phyloP scores from a whole-genome alignment of 2,113 vertebrate genomes.

The Mustelus asterias region DNA sequence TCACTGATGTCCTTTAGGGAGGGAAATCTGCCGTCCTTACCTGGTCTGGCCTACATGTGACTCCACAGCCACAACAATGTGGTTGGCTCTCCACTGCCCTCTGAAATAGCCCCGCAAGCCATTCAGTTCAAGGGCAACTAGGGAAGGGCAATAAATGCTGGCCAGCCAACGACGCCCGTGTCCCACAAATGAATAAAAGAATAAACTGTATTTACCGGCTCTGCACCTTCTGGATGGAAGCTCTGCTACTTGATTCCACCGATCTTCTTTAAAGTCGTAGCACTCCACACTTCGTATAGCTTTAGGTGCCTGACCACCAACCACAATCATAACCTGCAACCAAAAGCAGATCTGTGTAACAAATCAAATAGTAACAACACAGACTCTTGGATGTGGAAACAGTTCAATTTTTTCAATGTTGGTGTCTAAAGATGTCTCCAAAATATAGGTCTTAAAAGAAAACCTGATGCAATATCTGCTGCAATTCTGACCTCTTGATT shows the following conservation, averaged over 20 bases:
- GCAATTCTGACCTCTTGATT: neutral
- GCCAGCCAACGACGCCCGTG: too few relatives aligned
- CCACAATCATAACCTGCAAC: conserved; percentile 90
- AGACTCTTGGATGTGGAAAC: neutral
- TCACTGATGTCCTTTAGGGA: too few relatives aligned
- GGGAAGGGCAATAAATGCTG: too few relatives aligned
- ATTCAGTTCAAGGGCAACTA: too few relatives aligned
- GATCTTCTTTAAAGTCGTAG: conserved; percentile 90
- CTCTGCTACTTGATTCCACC: conserved; percentile 91
- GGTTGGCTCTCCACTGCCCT: too few relatives aligned
- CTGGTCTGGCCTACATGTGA: too few relatives aligned
- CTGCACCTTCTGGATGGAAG: conserved; percentile 86
- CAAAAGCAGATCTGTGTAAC: conserved; percentile 40
- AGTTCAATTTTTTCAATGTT: neutral
- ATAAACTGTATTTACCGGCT: conserved; percentile 62
- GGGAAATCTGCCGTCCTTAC: too few relatives aligned
- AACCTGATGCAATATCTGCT: neutral
- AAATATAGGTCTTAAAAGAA: neutral
- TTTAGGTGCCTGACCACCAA: conserved; percentile 91
- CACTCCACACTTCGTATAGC: conserved; percentile 94
- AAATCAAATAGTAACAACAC: neutral
- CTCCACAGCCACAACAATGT: too few relatives aligned
- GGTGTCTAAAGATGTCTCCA: neutral
- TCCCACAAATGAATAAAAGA: too few relatives aligned
- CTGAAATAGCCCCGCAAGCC: too few relatives aligned